A percentile compares a stretch with the other conserved stretches of the same genome.
These are phyloP conservation scores for Enteromius fasciolatus DNA, from an alignment of 2,797 vertebrate genomes.

Conservation along the genomic window DNA sequence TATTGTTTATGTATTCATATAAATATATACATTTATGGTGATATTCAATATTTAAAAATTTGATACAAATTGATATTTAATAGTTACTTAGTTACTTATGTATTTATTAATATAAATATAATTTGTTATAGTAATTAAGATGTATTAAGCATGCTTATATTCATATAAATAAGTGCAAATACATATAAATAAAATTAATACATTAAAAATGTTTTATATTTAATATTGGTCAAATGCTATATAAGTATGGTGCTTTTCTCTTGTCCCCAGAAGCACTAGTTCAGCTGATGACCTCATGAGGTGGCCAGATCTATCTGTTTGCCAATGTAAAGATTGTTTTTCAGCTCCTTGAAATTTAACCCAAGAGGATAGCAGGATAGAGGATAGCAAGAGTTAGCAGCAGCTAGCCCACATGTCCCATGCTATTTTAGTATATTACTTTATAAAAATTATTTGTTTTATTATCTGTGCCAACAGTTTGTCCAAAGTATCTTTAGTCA, in stretches of 20 bases:
- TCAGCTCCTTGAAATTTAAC: conserved; percentile 76
- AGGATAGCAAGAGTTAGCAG: conserved; percentile 70
- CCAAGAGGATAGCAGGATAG: conserved; percentile 74
- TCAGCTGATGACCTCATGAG: conserved; percentile 71
- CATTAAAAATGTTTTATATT: background rate
- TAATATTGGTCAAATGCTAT: background rate
- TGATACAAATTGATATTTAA: too few species aligned
- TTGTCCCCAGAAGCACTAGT: conserved; percentile 52
- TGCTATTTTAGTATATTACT: background rate
- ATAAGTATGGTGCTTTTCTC: conserved; percentile 58
- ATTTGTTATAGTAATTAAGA: background rate
- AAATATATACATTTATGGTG: background rate
- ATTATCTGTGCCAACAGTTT: background rate
- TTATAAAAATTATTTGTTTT: background rate
- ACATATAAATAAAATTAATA: background rate
- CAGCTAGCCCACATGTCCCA: conserved; percentile 73
- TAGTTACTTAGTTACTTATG: background rate
- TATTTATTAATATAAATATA: background rate
- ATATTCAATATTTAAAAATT: background rate
- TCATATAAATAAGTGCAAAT: background rate
- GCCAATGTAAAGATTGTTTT: conserved; percentile 80
- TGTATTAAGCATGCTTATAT: background rate
- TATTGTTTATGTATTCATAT: background rate
- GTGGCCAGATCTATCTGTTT: conserved; percentile 71
- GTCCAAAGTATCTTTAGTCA: conserved; percentile 1